Evolutionary conservation across 2,797 vertebrate species (phyloP).

Genomic region (Philypnodon macrostomus): DNA sequence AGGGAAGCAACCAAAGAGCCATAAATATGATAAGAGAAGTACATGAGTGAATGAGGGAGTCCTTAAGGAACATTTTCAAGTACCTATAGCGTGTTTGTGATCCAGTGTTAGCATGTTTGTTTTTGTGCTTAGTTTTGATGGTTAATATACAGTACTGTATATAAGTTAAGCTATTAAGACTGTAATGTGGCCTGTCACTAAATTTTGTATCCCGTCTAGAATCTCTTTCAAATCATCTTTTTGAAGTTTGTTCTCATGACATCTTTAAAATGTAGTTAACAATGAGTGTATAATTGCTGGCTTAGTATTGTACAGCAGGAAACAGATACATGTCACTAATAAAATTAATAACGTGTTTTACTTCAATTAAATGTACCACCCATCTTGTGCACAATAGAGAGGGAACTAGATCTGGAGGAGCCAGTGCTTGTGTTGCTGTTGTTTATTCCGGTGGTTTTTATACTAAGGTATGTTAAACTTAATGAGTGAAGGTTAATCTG

Average conservation of each 20-base stretch:
- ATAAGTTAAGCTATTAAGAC: too few species aligned
- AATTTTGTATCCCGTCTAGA: too few species aligned
- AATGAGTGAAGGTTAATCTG: neutral
- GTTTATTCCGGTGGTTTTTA: neutral
- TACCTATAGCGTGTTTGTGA: constrained; percentile 28
- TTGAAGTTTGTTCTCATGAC: neutral
- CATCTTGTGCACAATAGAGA: neutral
- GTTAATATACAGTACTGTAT: constrained; percentile 19
- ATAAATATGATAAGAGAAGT: constrained; percentile 38
- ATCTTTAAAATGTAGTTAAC: neutral
- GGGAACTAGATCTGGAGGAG: constrained; percentile 6
- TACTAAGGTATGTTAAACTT: constrained; percentile 5
- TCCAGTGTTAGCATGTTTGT: constrained; percentile 30
- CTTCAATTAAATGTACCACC: neutral
- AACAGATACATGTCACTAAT: neutral
- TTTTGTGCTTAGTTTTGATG: constrained; percentile 47
- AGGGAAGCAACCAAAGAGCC: constrained; percentile 34
- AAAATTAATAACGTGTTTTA: neutral
- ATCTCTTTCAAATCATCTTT: neutral
- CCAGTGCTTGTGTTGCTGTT: neutral
- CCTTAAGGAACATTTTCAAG: constrained; percentile 53
- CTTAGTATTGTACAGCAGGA: constrained; percentile 1
- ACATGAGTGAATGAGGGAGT: constrained; percentile 18
- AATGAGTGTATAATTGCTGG: neutral
- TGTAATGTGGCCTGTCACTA: too few species aligned